Percentiles rank a stretch among this genome's conserved stretches.
phyloP scores from a whole-genome alignment of 2,888 invertebrate species.

The Athalia circularis region DNA sequence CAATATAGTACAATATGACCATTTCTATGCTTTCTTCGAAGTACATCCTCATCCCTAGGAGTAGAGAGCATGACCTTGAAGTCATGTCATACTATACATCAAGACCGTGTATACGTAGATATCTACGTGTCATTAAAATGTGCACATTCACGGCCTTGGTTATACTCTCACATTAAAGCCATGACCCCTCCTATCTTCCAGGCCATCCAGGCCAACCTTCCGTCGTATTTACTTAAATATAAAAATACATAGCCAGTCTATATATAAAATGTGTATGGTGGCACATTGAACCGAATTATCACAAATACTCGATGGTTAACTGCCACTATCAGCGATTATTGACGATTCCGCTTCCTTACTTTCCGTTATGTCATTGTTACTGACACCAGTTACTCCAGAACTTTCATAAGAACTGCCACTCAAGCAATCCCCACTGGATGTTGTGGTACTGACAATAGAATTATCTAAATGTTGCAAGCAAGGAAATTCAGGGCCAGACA shows the following conservation, averaged over 20 bases:
- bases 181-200: conserved; percentile 29
- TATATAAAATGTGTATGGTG: conserved; percentile 73
- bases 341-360: conserved; percentile 63
- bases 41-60: not conserved
- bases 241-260: conserved; percentile 75
- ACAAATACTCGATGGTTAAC: conserved; percentile 70
- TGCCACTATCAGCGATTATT: conserved; percentile 65
- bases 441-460: conserved; percentile 60
- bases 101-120: not conserved
- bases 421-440: conserved; percentile 68
- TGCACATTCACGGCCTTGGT: conserved; percentile 33
- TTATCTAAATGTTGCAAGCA: conserved; percentile 67
- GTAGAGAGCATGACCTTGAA: conserved; percentile 23
- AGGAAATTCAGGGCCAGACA: conserved; percentile 67
- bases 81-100: conserved; percentile 18
- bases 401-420: conserved; percentile 68
- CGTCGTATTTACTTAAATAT: conserved; percentile 71
- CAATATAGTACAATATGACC: conserved; percentile 12
- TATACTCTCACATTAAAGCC: conserved; percentile 34
- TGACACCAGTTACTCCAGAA: conserved; percentile 64
- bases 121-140: conserved; percentile 30
- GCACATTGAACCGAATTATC: conserved; percentile 72
- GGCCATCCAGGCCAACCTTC: conserved; percentile 29
- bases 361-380: conserved; percentile 61
- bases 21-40: not conserved